Conservation (phyloP, 2,888 invertebrate genomes). For the Dusona sp. region DNA sequence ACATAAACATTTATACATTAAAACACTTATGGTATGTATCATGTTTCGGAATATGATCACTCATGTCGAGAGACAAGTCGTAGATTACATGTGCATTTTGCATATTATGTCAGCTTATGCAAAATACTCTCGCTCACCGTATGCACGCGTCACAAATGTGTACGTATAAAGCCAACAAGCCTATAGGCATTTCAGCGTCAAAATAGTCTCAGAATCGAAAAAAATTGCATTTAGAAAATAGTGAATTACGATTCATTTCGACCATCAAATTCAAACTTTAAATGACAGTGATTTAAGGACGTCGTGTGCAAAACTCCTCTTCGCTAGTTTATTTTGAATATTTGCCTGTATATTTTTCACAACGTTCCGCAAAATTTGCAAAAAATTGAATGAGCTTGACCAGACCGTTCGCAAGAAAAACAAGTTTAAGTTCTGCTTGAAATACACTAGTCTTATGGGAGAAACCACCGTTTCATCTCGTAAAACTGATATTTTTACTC, state of each 20-base stretch:
- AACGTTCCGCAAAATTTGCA: no score
- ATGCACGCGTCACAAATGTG: conserved; percentile 22
- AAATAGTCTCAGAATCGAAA: neutral
- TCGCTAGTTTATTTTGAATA: no score
- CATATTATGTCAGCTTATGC: conserved; percentile 68
- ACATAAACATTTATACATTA: conserved; percentile 11
- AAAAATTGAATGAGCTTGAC: no score
- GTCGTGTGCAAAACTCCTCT: no score
- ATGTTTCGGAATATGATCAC: conserved; percentile 59
- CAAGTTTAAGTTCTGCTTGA: no score
- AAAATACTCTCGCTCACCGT: conserved; percentile 52
- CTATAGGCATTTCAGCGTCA: conserved; percentile 5
- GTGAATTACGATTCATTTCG: neutral
- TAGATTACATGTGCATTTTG: conserved; percentile 64
- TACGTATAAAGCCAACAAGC: neutral
- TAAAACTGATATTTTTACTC: no score
- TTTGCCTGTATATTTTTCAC: no score
- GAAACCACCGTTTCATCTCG: no score
- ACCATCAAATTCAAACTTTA: neutral
- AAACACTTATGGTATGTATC: conserved; percentile 45
- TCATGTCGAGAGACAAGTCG: conserved; percentile 56
- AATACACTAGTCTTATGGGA: no score
- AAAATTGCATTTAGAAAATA: neutral
- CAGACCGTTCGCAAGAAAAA: no score
- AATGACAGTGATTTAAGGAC: neutral